Conservation (phyloP, 2,113 vertebrate species). For the Anser cygnoides region DNA sequence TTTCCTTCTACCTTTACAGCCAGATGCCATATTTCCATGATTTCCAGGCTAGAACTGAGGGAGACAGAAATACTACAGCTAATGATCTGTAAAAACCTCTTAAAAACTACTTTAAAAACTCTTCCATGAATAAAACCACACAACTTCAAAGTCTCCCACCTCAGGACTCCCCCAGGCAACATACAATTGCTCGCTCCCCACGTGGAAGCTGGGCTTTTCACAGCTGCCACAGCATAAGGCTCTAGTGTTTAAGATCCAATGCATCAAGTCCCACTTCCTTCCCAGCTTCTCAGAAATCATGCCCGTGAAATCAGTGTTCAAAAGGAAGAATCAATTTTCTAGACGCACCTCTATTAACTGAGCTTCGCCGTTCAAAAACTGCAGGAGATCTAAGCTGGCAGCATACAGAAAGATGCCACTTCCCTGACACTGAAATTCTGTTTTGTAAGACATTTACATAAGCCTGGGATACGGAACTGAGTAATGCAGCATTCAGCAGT, state of each 20-base stretch:
- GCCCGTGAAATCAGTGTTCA: not conserved
- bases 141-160: not conserved
- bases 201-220: accelerated
- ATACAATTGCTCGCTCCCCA: not conserved
- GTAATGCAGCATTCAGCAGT: not conserved
- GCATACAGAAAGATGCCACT: not conserved
- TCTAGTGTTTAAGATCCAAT: not conserved
- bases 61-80: not conserved
- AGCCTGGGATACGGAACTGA: not conserved
- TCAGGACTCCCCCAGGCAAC: not conserved
- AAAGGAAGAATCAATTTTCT: not conserved
- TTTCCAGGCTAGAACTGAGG: not conserved
- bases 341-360: not conserved
- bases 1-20: not conserved
- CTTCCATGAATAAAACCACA: not conserved
- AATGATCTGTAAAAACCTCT: not conserved
- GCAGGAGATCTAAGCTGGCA: not conserved
- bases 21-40: not conserved
- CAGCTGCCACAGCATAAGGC: not conserved
- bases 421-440: not conserved
- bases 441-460: not conserved
- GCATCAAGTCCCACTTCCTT: not conserved
- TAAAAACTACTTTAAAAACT: not conserved
- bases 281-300: not conserved
- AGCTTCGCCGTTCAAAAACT: not conserved